Percentiles rank a stretch among this genome's conserved stretches.
phyloP scores from a whole-genome alignment of 2,888 invertebrate genomes.

The Epinotia ramella region DNA sequence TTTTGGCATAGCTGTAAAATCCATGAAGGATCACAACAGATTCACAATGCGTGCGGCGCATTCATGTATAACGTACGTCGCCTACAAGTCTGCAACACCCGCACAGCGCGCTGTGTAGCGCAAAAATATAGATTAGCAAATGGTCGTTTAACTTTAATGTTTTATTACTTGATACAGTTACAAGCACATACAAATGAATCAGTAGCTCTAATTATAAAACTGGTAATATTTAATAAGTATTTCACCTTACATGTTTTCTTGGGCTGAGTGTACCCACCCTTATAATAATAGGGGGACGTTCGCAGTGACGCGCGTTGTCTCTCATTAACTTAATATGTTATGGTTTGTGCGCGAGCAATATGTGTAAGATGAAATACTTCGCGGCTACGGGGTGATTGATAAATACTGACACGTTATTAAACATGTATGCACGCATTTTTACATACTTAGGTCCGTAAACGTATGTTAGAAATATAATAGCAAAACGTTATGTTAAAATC shows the following conservation, averaged over 20 bases:
- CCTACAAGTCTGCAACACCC: no score
- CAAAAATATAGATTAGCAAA: no score
- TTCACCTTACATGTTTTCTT: neutral
- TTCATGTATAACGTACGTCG: no score
- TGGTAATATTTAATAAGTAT: neutral
- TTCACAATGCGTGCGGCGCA: no score
- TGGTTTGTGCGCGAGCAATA: conserved; percentile 74
- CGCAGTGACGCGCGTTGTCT: conserved; percentile 71
- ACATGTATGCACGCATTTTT: neutral
- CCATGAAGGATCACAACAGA: no score
- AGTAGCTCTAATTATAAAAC: no score
- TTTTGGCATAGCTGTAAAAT: no score
- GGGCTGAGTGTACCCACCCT: conserved; percentile 30
- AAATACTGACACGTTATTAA: conserved; percentile 7
- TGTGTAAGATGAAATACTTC: conserved; percentile 72
- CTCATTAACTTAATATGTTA: conserved; percentile 82
- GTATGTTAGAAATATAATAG: neutral
- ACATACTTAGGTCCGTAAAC: neutral
- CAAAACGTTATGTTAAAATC: neutral
- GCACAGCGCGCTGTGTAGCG: no score
- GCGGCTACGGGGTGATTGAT: conserved; percentile 56
- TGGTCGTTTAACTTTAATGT: no score
- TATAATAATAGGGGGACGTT: conserved; percentile 41
- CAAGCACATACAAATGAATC: no score
- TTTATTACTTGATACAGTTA: no score